Base-by-base conservation (phyloP, 2,797 vertebrate species). In the Alectoris magna region DNA sequence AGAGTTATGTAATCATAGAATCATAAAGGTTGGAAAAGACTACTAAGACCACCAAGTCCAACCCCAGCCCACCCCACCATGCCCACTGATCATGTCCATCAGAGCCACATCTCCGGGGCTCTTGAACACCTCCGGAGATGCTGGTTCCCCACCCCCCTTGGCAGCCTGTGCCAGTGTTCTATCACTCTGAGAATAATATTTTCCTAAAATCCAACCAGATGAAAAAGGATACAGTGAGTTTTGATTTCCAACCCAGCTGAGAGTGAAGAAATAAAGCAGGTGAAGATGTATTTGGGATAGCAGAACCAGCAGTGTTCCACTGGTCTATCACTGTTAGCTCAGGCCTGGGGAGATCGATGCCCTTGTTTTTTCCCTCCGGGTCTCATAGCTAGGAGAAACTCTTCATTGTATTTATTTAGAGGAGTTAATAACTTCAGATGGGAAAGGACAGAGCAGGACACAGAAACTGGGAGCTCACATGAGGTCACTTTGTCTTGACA, bases 391-490 rank as follows among this genome's bases (percentile, higher is more conserved):
- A 36, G 31, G 41, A 29, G 12, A 75, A 90, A 44, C 1, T 27
- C 1, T n/a, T 63, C 44, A 29, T 6, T 70, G 5, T 1, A 0
- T 48, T 51, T 63, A 56, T 39, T 46, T 29, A 4, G 0, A 58
- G 31, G 9, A 71, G 9, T 16, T 51, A 76, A 46, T 69, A 63
- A 29, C 48, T 88, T 82, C 60, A 41, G 46, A 4, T 17, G 27
- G 70, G 48, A 87, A 91, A 95, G 86, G 91, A 55, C 78, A 90
- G 66, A 72, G 34, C 63, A 93, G 91, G 78, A 89, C 81, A 85
- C 53, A 92, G 69, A 87, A 93, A 89, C 58, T 34, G 31, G 69
- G 69, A 92, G 84, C 85, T 87, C 70, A 91, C 36, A 69, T 0
- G 7, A 96, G 87, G 87, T 93, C 78, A 66, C 74, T 91, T 58